Base-by-base conservation (phyloP, 2,113 vertebrate species). In the Colistium nudipinnis region DNA sequence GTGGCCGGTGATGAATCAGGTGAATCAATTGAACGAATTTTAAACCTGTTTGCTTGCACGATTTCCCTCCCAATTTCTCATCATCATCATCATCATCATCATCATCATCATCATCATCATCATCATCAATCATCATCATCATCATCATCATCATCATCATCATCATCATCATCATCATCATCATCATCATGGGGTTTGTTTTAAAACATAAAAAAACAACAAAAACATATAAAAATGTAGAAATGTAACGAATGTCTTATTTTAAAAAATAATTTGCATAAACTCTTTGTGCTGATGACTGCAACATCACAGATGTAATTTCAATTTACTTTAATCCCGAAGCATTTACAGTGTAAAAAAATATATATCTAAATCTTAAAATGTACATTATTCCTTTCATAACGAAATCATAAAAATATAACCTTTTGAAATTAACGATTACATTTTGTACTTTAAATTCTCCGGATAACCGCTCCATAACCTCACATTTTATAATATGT, bases 1-100 rank as follows among this genome's bases (percentile, higher is more conserved):
- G 60, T 76, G 76, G 70, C 60, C 69, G 68, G 62, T 83, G 72
- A 71, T 77, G 35, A 83, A 48, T 81, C 63, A 84, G 62, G 76
- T 77, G 30, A 81, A 47, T 81, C 66, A 69, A 56, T 82, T 87
- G 44, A 74, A 55, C 24, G 36, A 33, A 62, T 76, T 62, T 69
- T 39, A 78, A 74, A 33, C 31, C 9, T 33, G 4, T 33, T 6
- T 9, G 9, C 4, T 48, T 62, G 8, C 64, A 47, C 76, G 30
- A 19, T 24, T 54, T 48, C 44, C 71, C 28, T 67, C 47, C 72
- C 28, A 62, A 25, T 61, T 0, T 63, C 27, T 52, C 27, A 41
- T 41, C 41, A 35, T 62, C 33, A 0, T 62, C 39, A 53, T 47
- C 48, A 64, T 68, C 62, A 52, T 65, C 27, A 28, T 62, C 45